These are phyloP conservation scores for Portevinia maculata DNA, from an alignment of 2,888 invertebrate species.

Conservation along the genomic window DNA sequence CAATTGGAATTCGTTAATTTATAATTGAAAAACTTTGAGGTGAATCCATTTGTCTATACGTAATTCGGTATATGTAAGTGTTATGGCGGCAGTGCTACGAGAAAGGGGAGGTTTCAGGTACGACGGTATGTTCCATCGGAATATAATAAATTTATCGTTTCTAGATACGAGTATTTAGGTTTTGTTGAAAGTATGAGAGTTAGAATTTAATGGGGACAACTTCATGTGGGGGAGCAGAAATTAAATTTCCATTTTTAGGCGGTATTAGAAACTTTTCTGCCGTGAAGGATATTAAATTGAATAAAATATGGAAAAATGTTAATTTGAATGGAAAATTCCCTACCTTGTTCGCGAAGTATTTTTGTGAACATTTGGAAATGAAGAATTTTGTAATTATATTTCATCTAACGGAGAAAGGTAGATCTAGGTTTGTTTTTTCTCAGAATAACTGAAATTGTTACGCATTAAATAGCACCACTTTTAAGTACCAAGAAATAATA, in stretches of 20 bases:
- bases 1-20: conserved; percentile 33
- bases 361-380: too few species aligned
- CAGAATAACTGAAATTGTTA: too few species aligned
- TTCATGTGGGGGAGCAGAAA: not conserved
- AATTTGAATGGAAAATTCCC: conserved; percentile 28
- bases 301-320: conserved; percentile 43
- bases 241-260: not conserved
- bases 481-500: too few species aligned
- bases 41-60: conserved; percentile 14
- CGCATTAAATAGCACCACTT: too few species aligned
- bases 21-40: conserved; percentile 42
- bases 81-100: not conserved
- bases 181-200: not conserved
- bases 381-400: too few species aligned
- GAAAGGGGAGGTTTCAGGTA: too few species aligned
- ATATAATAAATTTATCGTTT: conserved; percentile 38
- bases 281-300: conserved; percentile 8
- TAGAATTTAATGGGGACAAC: not conserved
- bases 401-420: too few species aligned
- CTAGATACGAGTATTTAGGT: conserved; percentile 8
- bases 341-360: not conserved
- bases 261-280: too few species aligned
- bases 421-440: too few species aligned
- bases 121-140: not conserved
- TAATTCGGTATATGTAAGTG: not conserved